These are phyloP conservation scores for Catharus fuscescens DNA, from an alignment of 2,113 vertebrate genomes.

Conservation along the genomic window DNA sequence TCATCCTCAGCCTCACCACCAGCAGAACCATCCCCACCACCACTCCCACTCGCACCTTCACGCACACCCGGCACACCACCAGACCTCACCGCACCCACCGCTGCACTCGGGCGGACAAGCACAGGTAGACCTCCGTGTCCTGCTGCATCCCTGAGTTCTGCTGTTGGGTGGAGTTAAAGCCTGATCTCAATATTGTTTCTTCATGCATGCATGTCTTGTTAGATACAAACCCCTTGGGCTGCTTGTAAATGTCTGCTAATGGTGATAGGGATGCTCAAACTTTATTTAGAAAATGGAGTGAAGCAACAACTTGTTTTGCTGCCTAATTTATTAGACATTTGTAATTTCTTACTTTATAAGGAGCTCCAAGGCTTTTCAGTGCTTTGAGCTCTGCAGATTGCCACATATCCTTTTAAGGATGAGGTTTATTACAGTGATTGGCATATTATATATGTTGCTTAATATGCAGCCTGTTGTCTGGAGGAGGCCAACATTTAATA, in stretches of 20 bases:
- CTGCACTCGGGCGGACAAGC: conserved; percentile 89
- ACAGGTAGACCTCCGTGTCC: conserved; percentile 79
- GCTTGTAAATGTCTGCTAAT: neutral
- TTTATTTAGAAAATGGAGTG: neutral
- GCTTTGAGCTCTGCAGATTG: conserved; percentile 7
- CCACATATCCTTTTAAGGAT: conserved; percentile 9
- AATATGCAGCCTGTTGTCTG: too few relatives aligned
- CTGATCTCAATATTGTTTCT: neutral
- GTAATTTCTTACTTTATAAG: conserved; percentile 39
- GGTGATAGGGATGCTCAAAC: neutral
- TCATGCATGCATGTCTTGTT: neutral
- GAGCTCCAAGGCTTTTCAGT: neutral
- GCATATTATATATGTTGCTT: neutral
- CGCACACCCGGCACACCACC: conserved; percentile 87
- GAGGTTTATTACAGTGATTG: neutral
- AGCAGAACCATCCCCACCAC: conserved; percentile 90
- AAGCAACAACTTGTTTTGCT: conserved; percentile 37
- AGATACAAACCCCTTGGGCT: neutral
- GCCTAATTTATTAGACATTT: neutral
- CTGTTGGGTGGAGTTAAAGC: neutral
- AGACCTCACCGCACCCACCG: conserved; percentile 90
- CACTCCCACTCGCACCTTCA: conserved; percentile 95
- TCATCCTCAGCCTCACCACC: conserved; percentile 89
- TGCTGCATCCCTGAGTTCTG: neutral
- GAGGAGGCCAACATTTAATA: neutral